phyloP scores from a whole-genome alignment of 2,113 vertebrate species.

The Furnarius figulus region DNA sequence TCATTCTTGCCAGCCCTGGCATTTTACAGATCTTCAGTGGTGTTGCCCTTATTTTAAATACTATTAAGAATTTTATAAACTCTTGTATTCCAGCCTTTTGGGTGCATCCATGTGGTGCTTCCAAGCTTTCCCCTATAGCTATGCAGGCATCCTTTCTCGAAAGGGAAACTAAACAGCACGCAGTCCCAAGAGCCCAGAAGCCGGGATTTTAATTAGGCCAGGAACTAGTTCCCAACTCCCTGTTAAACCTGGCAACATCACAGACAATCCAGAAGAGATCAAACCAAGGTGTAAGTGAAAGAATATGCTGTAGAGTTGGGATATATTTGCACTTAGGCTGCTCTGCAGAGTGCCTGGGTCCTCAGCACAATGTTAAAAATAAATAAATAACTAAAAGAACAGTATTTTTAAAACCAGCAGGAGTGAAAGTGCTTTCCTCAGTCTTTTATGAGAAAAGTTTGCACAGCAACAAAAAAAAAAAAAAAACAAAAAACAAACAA shows the following conservation, averaged over 20 bases:
- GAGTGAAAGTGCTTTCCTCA: slow-evolving; percentile 49
- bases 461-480: background rate
- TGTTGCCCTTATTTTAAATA: background rate
- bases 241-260: background rate
- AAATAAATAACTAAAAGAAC: slow-evolving; percentile 27
- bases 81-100: background rate
- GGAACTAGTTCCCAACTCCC: background rate
- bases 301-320: background rate
- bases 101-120: background rate
- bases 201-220: background rate
- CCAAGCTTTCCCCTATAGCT: background rate
- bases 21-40: background rate
- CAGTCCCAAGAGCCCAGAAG: background rate
- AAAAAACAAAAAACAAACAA: too few species aligned
- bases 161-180: background rate
- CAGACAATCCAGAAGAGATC: background rate
- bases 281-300: background rate
- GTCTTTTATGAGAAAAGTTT: slow-evolving; percentile 21
- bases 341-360: background rate
- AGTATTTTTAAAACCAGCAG: background rate
- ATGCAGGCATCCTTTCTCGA: background rate
- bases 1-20: background rate
- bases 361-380: background rate
- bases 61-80: background rate
- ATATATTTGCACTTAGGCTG: background rate